phyloP scores from a whole-genome alignment of 2,797 vertebrate genomes.

The Eulemur coronatus region DNA sequence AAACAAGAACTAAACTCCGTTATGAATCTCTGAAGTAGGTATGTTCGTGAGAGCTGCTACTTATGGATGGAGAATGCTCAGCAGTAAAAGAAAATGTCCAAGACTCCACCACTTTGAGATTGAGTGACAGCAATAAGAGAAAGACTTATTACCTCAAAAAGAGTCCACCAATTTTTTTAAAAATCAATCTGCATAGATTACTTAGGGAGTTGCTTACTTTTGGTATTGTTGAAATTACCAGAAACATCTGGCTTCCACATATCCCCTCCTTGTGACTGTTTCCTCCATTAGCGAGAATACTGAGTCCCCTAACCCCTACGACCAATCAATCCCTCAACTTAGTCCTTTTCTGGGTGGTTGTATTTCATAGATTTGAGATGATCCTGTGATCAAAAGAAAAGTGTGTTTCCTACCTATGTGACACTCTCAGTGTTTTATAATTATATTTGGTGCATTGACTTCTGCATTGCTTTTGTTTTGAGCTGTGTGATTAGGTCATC shows the following conservation, averaged over 20 bases:
- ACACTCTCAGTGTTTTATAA: neutral
- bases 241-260: constrained; percentile 35
- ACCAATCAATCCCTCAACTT: neutral
- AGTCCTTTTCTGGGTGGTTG: neutral
- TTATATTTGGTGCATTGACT: neutral
- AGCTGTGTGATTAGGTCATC: neutral
- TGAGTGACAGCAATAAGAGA: neutral
- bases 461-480: neutral
- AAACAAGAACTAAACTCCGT: neutral
- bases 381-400: neutral
- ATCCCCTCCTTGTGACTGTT: neutral
- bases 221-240: neutral
- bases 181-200: neutral
- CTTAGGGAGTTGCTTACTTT: neutral
- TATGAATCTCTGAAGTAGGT: neutral
- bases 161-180: neutral
- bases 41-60: neutral
- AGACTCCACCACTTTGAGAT: neutral
- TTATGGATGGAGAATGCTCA: neutral
- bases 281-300: neutral
- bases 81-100: neutral
- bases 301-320: neutral
- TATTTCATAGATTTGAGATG: constrained; percentile 7
- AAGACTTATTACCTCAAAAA: neutral
- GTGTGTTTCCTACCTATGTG: neutral